Base-by-base conservation (phyloP, 2,113 vertebrate species). In the Neogobius melanostomus region DNA sequence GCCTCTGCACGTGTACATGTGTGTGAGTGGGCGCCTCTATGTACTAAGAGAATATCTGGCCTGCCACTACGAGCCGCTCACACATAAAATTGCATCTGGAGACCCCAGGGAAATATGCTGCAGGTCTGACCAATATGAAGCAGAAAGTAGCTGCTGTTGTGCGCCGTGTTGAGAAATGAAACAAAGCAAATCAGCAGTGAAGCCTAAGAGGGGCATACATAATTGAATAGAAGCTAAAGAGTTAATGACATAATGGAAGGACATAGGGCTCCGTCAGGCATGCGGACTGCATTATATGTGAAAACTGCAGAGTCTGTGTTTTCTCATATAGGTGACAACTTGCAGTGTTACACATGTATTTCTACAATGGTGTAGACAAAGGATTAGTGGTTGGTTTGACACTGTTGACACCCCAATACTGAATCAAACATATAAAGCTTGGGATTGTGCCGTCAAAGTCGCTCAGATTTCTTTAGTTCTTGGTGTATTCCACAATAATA, bases 21-120 rank as follows among this genome's bases (percentile, higher is more conserved):
- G 53, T n/a, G 59, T 17, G 28, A 66, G 70, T 52, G 64, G 4
- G 52, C 53, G 76, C 84, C 68, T 77, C 66, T 61, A 10, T 74
- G 79, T 59, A 8, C 51, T 54, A 64, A 61, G 68, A 75, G 67
- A 75, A 69, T 78, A 79, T 74, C 57, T 72, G 66, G 74, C 79
- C 67, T n/a, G 17, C 82, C 68, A 81, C 66, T 14, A 75, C 69
- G 53, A 56, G 53, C 52, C 64, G 70, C 81, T 86, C 84, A 72
- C 88, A 88, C 84, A 82, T 86, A 77, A 85, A 86, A 91, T 92
- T 92, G 90, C 88, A 88, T 91, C 88, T 85, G 80, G 84, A 83
- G 81, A 87, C 92, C 85, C 89, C 6, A 66, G 92, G 91, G 92
- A 92, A 92, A 93, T 92, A 90, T 91, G 76, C 77, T 84, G 77